Conservation (phyloP, 2,797 vertebrate species). For the Hypotaenidia philippensis region DNA sequence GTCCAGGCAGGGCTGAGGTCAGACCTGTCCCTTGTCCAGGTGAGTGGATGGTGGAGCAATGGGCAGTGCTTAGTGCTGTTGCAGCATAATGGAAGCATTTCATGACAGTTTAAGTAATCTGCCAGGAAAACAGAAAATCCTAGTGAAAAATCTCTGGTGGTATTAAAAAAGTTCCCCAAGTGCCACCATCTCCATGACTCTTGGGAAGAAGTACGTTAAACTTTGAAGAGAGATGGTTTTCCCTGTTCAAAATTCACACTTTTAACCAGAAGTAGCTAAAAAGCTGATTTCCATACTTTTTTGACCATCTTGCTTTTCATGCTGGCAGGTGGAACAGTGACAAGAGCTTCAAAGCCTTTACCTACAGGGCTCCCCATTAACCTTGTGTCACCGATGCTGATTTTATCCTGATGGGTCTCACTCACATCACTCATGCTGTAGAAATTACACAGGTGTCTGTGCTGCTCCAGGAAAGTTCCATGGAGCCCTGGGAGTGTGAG, state of each 20-base stretch:
- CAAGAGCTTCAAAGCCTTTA: neutral
- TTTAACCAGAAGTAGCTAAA: neutral
- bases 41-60: neutral
- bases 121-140: neutral
- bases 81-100: neutral
- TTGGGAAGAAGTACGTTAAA: neutral
- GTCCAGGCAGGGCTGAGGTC: neutral
- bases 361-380: neutral
- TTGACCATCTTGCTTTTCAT: neutral
- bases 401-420: neutral
- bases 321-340: neutral
- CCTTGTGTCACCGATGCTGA: neutral
- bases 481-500: neutral
- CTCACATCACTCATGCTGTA: neutral
- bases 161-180: neutral
- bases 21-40: neutral
- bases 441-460: neutral
- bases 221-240: neutral
- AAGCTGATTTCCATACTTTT: neutral
- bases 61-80: neutral
- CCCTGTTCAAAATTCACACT: neutral
- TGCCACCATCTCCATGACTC: fast-evolving
- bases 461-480: neutral
- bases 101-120: neutral
- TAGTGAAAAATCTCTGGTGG: neutral